Percentiles rank a stretch among this genome's conserved stretches.
Conservation (phyloP, 2,888 invertebrate genomes). For the Acronicta alni region DNA sequence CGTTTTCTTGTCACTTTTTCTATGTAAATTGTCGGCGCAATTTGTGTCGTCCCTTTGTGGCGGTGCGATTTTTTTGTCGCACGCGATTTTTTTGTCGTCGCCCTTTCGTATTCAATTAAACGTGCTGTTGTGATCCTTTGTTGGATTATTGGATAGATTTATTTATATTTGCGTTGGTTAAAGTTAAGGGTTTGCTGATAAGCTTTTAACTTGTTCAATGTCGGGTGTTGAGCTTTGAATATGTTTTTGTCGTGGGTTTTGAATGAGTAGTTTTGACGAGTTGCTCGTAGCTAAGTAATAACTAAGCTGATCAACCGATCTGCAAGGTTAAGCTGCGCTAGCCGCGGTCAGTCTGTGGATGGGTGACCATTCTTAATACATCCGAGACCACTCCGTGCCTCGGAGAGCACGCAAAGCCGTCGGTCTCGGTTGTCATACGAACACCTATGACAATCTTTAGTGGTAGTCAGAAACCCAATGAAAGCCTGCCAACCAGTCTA, state of each 20-base stretch:
- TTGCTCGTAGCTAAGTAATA: too few species aligned
- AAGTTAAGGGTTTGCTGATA: constrained; percentile 19
- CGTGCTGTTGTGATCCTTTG: constrained; percentile 27
- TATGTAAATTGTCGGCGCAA: constrained; percentile 85
- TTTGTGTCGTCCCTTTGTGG: constrained; percentile 72
- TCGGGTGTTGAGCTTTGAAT: background rate
- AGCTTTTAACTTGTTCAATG: constrained; percentile 9
- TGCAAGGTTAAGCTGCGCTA: too few species aligned
- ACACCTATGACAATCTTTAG: too few species aligned
- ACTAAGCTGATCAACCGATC: too few species aligned
- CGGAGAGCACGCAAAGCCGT: too few species aligned
- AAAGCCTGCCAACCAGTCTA: too few species aligned
- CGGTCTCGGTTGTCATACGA: too few species aligned
- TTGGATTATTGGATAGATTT: constrained; percentile 52
- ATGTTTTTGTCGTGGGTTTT: constrained; percentile 2
- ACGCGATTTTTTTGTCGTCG: constrained; percentile 40
- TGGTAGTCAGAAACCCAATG: too few species aligned
- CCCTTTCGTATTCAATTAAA: constrained; percentile 55
- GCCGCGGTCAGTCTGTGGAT: too few species aligned
- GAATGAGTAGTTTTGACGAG: background rate
- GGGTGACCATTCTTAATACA: too few species aligned
- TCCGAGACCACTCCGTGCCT: too few species aligned
- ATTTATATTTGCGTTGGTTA: constrained; percentile 43
- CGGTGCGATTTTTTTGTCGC: constrained; percentile 53
- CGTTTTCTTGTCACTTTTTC: constrained; percentile 83